Conservation (phyloP, 2,797 vertebrate genomes). For the Lepus townsendii region DNA sequence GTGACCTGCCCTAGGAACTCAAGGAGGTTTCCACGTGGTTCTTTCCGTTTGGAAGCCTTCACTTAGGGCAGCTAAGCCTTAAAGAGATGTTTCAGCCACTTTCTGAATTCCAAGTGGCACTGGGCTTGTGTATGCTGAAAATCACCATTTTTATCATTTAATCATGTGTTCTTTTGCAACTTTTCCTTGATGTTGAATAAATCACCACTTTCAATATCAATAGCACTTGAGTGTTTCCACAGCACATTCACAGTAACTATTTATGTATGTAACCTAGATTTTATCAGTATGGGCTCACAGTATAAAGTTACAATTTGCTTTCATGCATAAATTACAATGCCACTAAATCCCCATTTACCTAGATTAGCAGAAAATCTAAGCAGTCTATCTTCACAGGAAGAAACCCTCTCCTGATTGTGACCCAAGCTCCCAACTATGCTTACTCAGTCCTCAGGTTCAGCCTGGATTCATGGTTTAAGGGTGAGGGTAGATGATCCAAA, state of each 20-base stretch:
- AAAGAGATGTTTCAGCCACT: not conserved
- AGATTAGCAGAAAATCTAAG: constrained; percentile 8
- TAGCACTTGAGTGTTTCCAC: not conserved
- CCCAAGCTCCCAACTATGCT: not conserved
- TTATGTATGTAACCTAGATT: not conserved
- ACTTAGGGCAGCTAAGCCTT: not conserved
- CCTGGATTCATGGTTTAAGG: not conserved
- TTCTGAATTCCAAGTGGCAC: constrained; percentile 46
- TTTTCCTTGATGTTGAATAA: constrained; percentile 16
- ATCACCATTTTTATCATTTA: not conserved
- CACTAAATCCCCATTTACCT: not conserved
- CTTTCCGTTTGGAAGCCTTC: not conserved
- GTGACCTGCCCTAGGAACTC: not conserved
- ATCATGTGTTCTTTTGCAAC: not conserved
- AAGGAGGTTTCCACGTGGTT: not conserved
- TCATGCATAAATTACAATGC: constrained; percentile 24
- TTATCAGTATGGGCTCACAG: not conserved
- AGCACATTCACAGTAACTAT: not conserved
- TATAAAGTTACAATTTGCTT: not conserved
- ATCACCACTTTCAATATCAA: constrained; percentile 28
- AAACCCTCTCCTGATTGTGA: not conserved
- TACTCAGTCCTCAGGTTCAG: not conserved
- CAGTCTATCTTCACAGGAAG: not conserved
- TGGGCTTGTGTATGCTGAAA: not conserved
- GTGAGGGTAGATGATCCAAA: not conserved